Percentiles rank a stretch among this genome's conserved stretches.
These are phyloP conservation scores for Invenusta paracnida DNA, from an alignment of 2,888 invertebrate species.

Conservation along the genomic window DNA sequence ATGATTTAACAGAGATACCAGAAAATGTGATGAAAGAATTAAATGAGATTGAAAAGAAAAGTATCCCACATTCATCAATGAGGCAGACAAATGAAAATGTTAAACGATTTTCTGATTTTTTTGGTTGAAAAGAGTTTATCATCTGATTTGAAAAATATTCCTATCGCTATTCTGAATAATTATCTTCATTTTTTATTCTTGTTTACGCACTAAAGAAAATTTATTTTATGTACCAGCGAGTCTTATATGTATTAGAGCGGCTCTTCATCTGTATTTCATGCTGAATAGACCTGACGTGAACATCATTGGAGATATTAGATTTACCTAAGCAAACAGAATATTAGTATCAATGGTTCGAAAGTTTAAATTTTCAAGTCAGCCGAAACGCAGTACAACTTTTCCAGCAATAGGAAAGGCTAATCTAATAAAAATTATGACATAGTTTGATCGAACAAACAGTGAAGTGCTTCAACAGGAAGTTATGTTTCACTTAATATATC, in stretches of 20 bases:
- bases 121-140: neutral
- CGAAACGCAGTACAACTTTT: neutral
- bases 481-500: constrained; percentile 18
- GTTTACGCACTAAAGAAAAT: constrained; percentile 1
- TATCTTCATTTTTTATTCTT: neutral
- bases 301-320: constrained; percentile 15
- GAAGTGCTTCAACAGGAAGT: constrained; percentile 1
- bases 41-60: neutral
- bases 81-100: neutral
- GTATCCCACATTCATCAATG: neutral
- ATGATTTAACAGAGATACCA: neutral
- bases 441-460: neutral
- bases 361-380: constrained; percentile 2
- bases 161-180: neutral
- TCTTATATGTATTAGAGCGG: constrained; percentile 3
- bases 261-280: constrained; percentile 10
- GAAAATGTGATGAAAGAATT: neutral
- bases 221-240: neutral
- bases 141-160: neutral
- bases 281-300: constrained; percentile 18
- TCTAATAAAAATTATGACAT: neutral
- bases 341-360: neutral
- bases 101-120: neutral
- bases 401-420: neutral
- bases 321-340: constrained; percentile 28